Evolutionary conservation across 2,113 vertebrate species (phyloP).

Genomic region (Corvus hawaiiensis): DNA sequence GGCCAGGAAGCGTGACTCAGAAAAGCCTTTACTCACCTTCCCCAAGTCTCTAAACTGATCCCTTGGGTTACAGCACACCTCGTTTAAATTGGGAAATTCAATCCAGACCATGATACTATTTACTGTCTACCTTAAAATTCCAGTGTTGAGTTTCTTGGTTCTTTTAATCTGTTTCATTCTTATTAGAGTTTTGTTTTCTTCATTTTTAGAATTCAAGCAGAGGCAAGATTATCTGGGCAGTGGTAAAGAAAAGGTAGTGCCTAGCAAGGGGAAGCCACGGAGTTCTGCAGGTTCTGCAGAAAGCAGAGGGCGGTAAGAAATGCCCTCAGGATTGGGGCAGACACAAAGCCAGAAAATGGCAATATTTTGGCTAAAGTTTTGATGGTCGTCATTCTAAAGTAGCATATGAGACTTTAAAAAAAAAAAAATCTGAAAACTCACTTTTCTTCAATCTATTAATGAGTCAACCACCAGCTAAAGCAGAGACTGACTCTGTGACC

Average conservation of each 20-base stretch:
- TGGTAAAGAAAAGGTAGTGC: not conserved
- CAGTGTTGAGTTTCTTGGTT: not conserved
- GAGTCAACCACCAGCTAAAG: not conserved
- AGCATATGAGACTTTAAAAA: not conserved
- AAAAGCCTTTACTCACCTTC: not conserved
- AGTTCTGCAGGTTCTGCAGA: not conserved
- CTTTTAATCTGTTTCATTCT: not conserved
- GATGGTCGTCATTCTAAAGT: not conserved
- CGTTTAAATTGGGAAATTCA: not conserved
- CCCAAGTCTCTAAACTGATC: not conserved
- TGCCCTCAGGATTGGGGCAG: not conserved
- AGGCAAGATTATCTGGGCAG: not conserved
- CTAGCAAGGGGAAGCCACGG: not conserved
- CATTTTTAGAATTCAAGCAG: not conserved
- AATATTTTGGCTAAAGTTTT: not conserved
- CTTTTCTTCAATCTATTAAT: slow-evolving; percentile 6
- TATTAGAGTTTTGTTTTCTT: not conserved
- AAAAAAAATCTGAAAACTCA: not conserved
- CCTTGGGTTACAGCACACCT: not conserved
- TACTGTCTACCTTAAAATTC: not conserved
- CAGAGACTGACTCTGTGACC: not conserved
- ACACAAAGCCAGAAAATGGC: not conserved
- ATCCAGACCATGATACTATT: not conserved
- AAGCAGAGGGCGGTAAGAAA: not conserved
- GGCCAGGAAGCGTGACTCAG: not conserved